Base-by-base conservation (phyloP, 2,797 vertebrate species). In the Clarias pachynema region DNA sequence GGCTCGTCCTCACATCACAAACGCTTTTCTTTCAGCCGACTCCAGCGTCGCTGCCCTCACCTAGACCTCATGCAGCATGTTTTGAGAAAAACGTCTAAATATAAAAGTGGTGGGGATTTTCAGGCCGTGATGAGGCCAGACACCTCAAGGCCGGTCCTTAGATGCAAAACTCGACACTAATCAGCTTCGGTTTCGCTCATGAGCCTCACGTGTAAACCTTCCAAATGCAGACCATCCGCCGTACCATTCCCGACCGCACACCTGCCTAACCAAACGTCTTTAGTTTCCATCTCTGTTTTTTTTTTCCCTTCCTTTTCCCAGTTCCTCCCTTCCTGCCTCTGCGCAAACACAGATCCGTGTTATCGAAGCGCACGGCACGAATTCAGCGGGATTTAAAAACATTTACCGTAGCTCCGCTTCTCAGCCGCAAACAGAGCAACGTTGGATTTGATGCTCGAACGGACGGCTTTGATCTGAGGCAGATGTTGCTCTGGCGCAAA, bases 401-500 rank as follows among this genome's bases (percentile, higher is more conserved):
- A 79, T 86, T 81, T 77, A 81, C 82, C 66, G 65, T 34, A 70
- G 82, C 87, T 85, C 65, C 77, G 75, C 69, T 85, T 85, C 77
- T 62, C 78, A 87, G 88, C 78, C 86, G 80, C 87, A 87, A 90
- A 90, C 88, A 87, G 53, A 88, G 83, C 82, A n/a, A 16, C 79
- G 3, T 6, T 79, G 85, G 85, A 83, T 70, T 60, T 65, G 75
- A 83, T 79, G 83, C 86, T 86, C 84, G 53, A 81, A 85, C 84
- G 75, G 69, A 79, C 83, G 59, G 86, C 89, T 91, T 91, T 91
- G 90, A 92, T 90, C 84, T 88, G 88, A 87, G 8, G 68, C 91
- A 92, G 90, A 92, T 91, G 90, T 90, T 89, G 78, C 79, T 88
- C 87, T 90, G 90, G 87, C 86, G 86, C 65, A 37, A 85, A 87